phyloP scores from a whole-genome alignment of 2,113 vertebrate genomes.

The Nibea coibor region DNA sequence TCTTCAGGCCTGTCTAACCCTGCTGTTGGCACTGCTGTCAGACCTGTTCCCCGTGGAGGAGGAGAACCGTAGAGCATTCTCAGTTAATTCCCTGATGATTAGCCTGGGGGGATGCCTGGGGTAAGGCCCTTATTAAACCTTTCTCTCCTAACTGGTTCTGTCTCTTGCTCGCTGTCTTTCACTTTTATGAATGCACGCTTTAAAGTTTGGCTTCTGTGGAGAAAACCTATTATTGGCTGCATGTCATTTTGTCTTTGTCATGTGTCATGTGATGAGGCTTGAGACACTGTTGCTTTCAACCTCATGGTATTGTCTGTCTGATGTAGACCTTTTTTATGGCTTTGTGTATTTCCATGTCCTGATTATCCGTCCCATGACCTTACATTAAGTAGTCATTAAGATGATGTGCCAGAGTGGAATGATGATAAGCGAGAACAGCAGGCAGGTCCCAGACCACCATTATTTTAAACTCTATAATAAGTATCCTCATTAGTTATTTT shows the following conservation, averaged over 20 bases:
- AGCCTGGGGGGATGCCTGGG: constrained; percentile 20
- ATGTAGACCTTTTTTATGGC: not conserved
- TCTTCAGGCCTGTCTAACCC: constrained; percentile 16
- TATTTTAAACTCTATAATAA: not conserved
- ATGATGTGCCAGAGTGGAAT: not conserved
- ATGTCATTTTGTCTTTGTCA: not conserved
- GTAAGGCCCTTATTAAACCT: not conserved
- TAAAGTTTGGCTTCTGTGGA: not conserved
- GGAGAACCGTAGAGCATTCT: constrained; percentile 7
- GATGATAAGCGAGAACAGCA: not conserved
- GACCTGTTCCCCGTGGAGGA: constrained; percentile 11
- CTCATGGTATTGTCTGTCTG: not conserved
- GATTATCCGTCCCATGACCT: not conserved
- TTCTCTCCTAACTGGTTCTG: not conserved
- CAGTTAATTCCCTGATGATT: constrained; percentile 23
- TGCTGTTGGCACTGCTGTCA: constrained; percentile 19
- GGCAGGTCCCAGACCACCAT: not conserved
- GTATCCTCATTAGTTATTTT: too few species aligned
- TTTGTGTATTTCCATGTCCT: not conserved
- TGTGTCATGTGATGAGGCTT: not conserved
- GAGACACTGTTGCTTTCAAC: not conserved
- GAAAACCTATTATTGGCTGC: not conserved
- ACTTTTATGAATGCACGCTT: not conserved
- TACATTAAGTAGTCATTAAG: not conserved
- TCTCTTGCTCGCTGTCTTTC: not conserved